A percentile compares a stretch with the other conserved stretches of the same genome.
phyloP scores from a whole-genome alignment of 2,797 vertebrate genomes.

The Trematomus bernacchii region DNA sequence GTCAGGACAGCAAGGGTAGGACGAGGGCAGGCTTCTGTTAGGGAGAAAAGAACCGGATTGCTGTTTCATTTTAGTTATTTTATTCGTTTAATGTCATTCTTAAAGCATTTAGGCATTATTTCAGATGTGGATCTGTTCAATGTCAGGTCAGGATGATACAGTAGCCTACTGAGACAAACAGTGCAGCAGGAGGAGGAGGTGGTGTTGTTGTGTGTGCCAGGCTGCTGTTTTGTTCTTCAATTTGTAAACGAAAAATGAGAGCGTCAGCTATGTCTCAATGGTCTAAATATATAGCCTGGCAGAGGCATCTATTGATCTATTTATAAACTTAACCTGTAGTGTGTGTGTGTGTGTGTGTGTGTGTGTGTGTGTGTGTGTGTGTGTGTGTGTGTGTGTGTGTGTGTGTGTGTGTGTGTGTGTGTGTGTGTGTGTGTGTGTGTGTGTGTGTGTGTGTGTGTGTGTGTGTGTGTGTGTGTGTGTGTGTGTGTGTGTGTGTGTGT shows the following conservation, averaged over 20 bases:
- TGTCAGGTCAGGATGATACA: slow-evolving; percentile 45
- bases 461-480: too few relatives aligned
- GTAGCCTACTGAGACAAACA: slow-evolving; percentile 50
- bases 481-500: too few relatives aligned
- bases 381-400: too few relatives aligned
- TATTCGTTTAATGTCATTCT: not conserved
- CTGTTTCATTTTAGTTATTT: not conserved
- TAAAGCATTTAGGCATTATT: not conserved
- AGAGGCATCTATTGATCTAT: slow-evolving; percentile 8
- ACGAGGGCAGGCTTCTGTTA: slow-evolving; percentile 22
- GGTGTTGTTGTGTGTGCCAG: not conserved
- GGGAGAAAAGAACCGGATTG: not conserved
- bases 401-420: too few relatives aligned
- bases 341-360: too few relatives aligned
- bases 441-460: not conserved
- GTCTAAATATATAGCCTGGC: not conserved
- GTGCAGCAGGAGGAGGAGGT: slow-evolving; percentile 26
- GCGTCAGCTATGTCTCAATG: not conserved
- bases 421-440: too few relatives aligned
- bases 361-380: too few relatives aligned
- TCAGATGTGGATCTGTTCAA: slow-evolving; percentile 17
- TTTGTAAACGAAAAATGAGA: not conserved
- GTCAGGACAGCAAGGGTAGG: slow-evolving; percentile 32
- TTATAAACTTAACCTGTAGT: slow-evolving; percentile 27
- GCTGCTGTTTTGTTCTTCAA: slow-evolving; percentile 17